Evolutionary conservation across 2,113 vertebrate species (phyloP), one percentile per base, ranked within the genome.

Genomic region (Mirza zaza): DNA sequence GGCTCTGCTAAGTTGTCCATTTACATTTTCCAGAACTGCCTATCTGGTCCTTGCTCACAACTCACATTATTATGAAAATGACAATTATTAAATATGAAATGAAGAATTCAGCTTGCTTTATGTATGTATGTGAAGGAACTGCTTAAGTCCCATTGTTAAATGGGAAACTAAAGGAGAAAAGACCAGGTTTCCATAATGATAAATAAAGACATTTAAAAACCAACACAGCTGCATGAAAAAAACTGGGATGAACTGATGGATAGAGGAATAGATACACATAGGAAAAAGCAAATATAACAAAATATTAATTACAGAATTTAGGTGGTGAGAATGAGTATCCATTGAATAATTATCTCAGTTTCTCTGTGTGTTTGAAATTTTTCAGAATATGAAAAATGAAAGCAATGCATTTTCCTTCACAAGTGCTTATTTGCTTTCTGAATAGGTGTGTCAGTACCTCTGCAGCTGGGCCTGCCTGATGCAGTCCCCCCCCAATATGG

Each of bases 391-490:
- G 80, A 8, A 68, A 45, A 83, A 18, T 75, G 34, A 55, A 92
- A 75, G 52, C 27, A 68, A 0, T 87, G 42, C 25, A 6, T 90
- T 91, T 87, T 90, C 80, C 81, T 86, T 93, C 77, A 59, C 8
- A 80, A 36, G 32, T 61, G 39, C 45, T 4, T 29, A 1, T 95
- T 73, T 97, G 92, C 61, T 80, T 70, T 94, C 82, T 39, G 25
- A 85, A 87, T 25, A 99, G 99, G 99, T 93, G 99, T 99, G 81
- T 99, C 99, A 0, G 99, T 99, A 81, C 99, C 99, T 92, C 98
- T 99, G 94, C 99, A 99, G 96, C 98, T 99, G 79, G 99, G 99
- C 94, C 98, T 99, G 29, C 99, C 99, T 1, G 98, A 99, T 27
- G 96, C 98, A 25, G 97, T 99, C 42, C 99, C 99, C 12, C 99